A percentile compares a stretch with the other conserved stretches of the same genome.
These are phyloP conservation scores for Varanus komodoensis DNA, from an alignment of 2,113 vertebrate species.

Conservation along the genomic window DNA sequence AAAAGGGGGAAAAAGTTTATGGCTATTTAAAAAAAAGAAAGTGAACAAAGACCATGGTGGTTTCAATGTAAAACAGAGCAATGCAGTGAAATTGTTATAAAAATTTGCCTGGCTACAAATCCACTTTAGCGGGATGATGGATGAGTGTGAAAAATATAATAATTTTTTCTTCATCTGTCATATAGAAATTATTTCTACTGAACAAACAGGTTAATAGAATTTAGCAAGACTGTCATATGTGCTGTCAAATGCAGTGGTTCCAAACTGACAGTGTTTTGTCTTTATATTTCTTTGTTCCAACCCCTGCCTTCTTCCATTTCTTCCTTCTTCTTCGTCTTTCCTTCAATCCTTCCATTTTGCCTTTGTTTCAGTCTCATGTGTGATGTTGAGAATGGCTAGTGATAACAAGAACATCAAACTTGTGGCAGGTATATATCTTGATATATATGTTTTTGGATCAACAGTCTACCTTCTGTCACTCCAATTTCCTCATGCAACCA, in stretches of 20 bases:
- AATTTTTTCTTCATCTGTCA: slow-evolving; percentile 41
- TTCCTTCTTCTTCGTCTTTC: background rate
- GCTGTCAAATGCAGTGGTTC: slow-evolving; percentile 4
- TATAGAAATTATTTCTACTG: slow-evolving; percentile 34
- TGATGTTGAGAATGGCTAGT: background rate
- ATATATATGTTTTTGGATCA: background rate
- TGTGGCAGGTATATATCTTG: background rate
- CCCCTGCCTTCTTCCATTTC: background rate
- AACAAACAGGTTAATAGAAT: slow-evolving; percentile 35
- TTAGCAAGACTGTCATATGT: slow-evolving; percentile 17
- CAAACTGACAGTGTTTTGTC: slow-evolving; percentile 28
- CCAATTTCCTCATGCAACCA: background rate
- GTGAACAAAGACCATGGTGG: background rate
- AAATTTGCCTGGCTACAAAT: slow-evolving; percentile 17
- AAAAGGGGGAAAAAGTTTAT: background rate
- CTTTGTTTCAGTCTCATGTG: background rate
- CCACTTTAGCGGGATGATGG: slow-evolving; percentile 31
- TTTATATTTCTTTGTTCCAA: slow-evolving; percentile 16
- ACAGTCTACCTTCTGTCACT: background rate
- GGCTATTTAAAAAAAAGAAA: background rate
- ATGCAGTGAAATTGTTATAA: slow-evolving; percentile 16
- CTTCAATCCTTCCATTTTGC: background rate
- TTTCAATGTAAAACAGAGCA: slow-evolving; percentile 15
- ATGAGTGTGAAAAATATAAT: slow-evolving; percentile 36
- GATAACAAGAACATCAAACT: background rate